phyloP scores from a whole-genome alignment of 2,888 invertebrate species.

The Syritta pipiens region DNA sequence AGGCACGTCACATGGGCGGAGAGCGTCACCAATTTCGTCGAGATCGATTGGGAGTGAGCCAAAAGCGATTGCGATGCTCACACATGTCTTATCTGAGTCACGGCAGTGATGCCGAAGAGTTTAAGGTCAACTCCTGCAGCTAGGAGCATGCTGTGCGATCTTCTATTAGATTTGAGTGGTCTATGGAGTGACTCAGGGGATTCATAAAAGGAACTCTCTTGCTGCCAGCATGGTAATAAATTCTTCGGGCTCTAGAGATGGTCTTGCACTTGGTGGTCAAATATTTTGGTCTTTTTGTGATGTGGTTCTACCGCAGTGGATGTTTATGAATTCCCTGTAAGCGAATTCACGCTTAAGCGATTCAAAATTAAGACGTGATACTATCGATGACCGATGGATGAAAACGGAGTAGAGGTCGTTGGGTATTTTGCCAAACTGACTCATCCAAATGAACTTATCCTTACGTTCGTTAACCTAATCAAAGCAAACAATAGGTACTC shows the following conservation, averaged over 20 bases:
- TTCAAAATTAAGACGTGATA: too few relatives aligned
- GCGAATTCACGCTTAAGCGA: too few relatives aligned
- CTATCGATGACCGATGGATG: too few relatives aligned
- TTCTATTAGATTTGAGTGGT: conserved; percentile 40
- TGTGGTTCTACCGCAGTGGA: too few relatives aligned
- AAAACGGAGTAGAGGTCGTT: too few relatives aligned
- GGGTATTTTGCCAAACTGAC: too few relatives aligned
- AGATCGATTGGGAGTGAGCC: conserved; percentile 57
- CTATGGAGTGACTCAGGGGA: conserved; percentile 40
- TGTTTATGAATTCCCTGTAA: too few relatives aligned
- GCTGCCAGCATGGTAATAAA: conserved; percentile 50
- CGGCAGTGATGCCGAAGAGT: conserved; percentile 7
- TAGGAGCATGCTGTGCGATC: conserved; percentile 35
- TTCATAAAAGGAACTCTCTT: conserved; percentile 13
- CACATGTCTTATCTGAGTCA: conserved; percentile 10
- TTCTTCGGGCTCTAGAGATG: conserved; percentile 14
- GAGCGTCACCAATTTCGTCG: conserved; percentile 52
- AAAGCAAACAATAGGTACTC: too few relatives aligned
- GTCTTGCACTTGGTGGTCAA: conserved; percentile 24
- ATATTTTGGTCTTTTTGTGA: conserved; percentile 7
- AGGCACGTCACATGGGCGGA: background rate
- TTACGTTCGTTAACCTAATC: too few relatives aligned
- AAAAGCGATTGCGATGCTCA: conserved; percentile 30
- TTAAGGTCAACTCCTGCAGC: conserved; percentile 47
- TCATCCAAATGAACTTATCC: too few relatives aligned